phyloP scores from a whole-genome alignment of 1,140 invertebrate species.

The Calosoma granatense region DNA sequence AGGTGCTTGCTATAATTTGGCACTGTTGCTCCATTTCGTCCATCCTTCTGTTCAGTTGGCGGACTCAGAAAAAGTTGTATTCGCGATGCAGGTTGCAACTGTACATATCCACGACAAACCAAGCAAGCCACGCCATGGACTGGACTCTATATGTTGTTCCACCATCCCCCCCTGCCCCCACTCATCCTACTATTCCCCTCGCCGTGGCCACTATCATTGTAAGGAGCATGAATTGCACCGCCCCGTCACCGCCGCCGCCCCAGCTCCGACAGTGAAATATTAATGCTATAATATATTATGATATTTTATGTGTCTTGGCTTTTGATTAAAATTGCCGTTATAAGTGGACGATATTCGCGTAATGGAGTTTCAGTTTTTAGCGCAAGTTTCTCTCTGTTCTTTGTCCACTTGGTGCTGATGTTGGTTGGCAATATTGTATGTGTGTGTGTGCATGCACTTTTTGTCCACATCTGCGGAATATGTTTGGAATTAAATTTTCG shows the following conservation, averaged over 20 bases:
- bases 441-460: neutral
- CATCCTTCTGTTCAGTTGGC: neutral
- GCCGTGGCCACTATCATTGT: too few relatives aligned
- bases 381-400: too few relatives aligned
- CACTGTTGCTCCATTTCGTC: neutral
- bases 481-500: neutral
- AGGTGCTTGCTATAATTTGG: neutral
- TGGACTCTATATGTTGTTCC: neutral
- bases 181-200: too few relatives aligned
- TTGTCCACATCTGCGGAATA: neutral
- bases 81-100: neutral
- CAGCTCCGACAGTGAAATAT: neutral
- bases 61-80: constrained; percentile 3
- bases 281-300: neutral
- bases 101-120: neutral
- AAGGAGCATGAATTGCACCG: too few relatives aligned
- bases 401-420: too few relatives aligned
- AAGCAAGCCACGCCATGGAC: neutral
- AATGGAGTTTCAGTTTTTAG: neutral
- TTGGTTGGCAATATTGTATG: neutral
- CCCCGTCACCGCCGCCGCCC: too few relatives aligned
- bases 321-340: neutral
- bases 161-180: neutral
- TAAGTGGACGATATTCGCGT: neutral
- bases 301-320: neutral